These are phyloP conservation scores for Anoplophora glabripennis DNA, from an alignment of 1,140 invertebrate species.

Conservation along the genomic window DNA sequence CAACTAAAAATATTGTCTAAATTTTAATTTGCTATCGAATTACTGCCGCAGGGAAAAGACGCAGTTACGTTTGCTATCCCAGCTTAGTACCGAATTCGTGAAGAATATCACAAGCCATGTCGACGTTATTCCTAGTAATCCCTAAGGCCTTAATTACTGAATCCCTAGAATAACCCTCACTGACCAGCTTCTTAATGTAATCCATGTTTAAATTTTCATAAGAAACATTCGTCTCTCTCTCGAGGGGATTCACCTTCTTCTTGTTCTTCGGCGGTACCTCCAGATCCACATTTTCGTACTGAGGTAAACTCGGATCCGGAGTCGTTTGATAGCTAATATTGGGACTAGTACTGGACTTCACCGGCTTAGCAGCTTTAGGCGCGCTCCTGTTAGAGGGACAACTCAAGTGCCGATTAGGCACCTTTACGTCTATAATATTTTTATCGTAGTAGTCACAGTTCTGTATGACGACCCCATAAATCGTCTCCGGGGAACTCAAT, in stretches of 20 bases:
- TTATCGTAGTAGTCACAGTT: conserved; percentile 39
- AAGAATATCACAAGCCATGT: conserved; percentile 93
- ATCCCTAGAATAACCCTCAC: conserved; percentile 85
- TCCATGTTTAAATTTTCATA: conserved; percentile 92
- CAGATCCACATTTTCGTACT: conserved; percentile 39
- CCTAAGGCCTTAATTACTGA: conserved; percentile 85
- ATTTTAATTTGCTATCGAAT: conserved; percentile 2
- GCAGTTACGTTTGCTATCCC: conserved; percentile 38
- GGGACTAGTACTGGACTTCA: conserved; percentile 46
- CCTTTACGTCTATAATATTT: conserved; percentile 20
- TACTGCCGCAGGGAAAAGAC: background rate
- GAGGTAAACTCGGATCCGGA: conserved; percentile 16
- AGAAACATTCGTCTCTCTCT: conserved; percentile 50
- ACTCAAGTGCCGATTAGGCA: conserved; percentile 41
- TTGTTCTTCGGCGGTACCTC: conserved; percentile 35
- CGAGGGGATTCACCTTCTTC: conserved; percentile 40
- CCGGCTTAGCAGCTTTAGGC: conserved; percentile 31
- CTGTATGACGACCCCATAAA: conserved; percentile 64
- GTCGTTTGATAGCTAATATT: conserved; percentile 35
- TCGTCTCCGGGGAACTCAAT: conserved; percentile 61
- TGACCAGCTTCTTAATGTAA: conserved; percentile 81
- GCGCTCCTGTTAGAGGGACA: conserved; percentile 39
- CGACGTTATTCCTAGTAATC: conserved; percentile 87
- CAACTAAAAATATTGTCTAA: background rate
- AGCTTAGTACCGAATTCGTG: conserved; percentile 82